A percentile compares a stretch with the other conserved stretches of the same genome.
phyloP scores from a whole-genome alignment of 2,888 invertebrate species.

The Cataglyphis altisquamis region DNA sequence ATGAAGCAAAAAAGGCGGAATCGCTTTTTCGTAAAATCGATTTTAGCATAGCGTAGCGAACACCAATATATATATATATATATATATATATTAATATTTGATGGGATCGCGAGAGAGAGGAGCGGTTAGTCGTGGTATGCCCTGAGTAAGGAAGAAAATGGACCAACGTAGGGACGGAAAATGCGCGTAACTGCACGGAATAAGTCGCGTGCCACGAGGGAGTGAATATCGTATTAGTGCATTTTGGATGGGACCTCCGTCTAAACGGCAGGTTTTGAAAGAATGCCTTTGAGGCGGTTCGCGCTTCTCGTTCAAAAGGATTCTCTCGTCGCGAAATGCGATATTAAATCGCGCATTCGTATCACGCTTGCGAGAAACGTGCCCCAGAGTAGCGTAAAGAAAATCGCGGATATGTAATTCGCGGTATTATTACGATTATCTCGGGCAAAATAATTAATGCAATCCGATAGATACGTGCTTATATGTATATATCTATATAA shows the following conservation, averaged over 20 bases:
- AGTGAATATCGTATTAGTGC: constrained; percentile 4
- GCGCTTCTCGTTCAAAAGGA: neutral
- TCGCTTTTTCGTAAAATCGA: constrained; percentile 3
- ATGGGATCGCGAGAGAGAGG: neutral
- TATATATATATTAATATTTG: constrained; percentile 22
- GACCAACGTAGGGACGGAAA: neutral
- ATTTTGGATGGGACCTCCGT: neutral
- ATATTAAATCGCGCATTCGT: constrained; percentile 18
- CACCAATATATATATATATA: neutral
- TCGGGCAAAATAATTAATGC: neutral
- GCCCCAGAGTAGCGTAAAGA: neutral
- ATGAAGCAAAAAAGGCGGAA: neutral
- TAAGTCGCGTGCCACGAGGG: neutral
- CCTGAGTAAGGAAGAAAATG: neutral
- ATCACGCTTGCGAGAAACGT: neutral
- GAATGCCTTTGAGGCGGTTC: neutral
- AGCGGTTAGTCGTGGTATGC: neutral
- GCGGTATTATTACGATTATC: neutral
- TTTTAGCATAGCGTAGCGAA: neutral
- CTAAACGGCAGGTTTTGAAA: neutral
- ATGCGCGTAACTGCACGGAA: neutral
- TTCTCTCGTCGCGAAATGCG: neutral
- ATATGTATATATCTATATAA: neutral
- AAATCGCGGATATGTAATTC: neutral
- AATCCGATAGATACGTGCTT: neutral